Percentiles rank a stretch among this genome's conserved stretches.
Conservation (phyloP, 2,888 invertebrate genomes). For the Saturnia pavonia region DNA sequence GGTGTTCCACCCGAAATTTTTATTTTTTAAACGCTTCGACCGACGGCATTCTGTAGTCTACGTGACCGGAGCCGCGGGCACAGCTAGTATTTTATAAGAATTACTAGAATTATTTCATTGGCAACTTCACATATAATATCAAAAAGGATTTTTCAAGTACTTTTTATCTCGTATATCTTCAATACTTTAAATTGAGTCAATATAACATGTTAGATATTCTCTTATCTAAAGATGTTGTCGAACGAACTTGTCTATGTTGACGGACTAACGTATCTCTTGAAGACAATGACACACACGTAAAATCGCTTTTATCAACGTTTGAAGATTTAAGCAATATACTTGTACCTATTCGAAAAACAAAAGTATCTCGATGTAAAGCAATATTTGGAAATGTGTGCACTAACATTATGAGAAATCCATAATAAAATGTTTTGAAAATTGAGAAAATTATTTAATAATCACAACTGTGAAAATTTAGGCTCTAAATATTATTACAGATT, state of each 20-base stretch:
- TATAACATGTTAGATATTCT: background rate
- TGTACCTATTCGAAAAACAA: background rate
- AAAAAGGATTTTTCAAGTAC: background rate
- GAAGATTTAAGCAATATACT: background rate
- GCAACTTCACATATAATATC: background rate
- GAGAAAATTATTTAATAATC: background rate
- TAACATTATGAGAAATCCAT: background rate
- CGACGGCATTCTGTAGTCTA: no score
- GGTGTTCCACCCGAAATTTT: no score
- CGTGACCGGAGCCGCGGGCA: no score
- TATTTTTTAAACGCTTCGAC: no score
- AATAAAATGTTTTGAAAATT: background rate
- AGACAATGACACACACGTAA: constrained; percentile 15
- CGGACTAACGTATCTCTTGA: constrained; percentile 13
- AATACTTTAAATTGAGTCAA: constrained; percentile 3
- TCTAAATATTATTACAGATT: no score
- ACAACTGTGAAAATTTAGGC: no score
- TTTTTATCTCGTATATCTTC: constrained; percentile 5
- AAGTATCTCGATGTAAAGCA: background rate
- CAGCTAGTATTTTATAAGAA: no score
- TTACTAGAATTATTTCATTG: background rate
- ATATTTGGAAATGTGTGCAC: background rate
- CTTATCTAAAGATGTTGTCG: constrained; percentile 5
- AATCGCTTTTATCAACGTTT: constrained; percentile 2
- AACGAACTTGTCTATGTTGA: constrained; percentile 13